Evolutionary conservation across 2,888 invertebrate species (phyloP).

Genomic region (Drosophila seclusa): DNA sequence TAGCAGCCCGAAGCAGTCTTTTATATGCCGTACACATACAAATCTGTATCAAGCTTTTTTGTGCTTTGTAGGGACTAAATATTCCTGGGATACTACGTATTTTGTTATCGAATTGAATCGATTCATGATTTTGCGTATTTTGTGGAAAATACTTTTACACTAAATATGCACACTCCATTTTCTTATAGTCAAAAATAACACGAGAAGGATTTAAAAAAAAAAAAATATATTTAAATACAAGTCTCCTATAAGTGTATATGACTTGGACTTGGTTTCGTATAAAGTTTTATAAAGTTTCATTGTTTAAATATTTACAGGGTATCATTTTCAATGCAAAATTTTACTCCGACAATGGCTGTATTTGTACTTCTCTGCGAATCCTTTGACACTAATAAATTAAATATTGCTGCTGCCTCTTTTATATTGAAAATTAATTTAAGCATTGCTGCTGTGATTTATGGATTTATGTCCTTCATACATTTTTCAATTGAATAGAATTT

Average conservation of each 20-base stretch:
- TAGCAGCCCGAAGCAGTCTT: neutral
- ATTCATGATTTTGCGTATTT: neutral
- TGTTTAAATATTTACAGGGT: slow-evolving; percentile 20
- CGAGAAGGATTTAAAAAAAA: neutral
- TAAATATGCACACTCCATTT: neutral
- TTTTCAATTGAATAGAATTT: slow-evolving; percentile 48
- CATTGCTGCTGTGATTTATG: slow-evolving; percentile 59
- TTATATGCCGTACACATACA: neutral
- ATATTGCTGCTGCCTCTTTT: slow-evolving; percentile 19
- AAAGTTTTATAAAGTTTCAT: neutral
- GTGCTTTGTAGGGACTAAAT: neutral
- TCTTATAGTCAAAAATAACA: neutral
- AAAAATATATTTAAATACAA: neutral
- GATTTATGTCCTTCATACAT: slow-evolving; percentile 24
- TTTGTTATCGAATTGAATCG: neutral
- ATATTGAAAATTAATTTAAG: slow-evolving; percentile 56
- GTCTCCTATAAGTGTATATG: neutral
- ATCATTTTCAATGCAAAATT: neutral
- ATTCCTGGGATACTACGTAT: neutral
- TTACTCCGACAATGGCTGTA: slow-evolving; percentile 6
- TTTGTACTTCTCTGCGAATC: slow-evolving; percentile 29
- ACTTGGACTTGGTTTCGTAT: too few species aligned
- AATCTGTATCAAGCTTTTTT: neutral
- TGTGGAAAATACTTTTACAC: neutral
- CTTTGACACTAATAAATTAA: slow-evolving; percentile 70